Conservation (phyloP, 1,140 invertebrate genomes). For the Lepidurus apus region DNA sequence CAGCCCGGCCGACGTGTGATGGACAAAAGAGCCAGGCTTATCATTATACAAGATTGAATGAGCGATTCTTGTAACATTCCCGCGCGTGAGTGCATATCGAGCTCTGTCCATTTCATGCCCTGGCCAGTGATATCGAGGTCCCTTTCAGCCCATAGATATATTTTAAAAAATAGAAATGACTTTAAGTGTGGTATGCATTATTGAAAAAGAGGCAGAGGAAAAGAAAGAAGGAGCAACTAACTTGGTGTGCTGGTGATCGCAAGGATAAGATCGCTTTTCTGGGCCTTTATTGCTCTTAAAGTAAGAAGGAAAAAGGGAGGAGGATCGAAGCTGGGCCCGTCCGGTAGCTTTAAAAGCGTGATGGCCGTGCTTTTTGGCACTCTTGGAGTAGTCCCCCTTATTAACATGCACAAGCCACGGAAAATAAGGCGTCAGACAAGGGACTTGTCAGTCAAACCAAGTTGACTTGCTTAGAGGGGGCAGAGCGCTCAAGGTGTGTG, state of each 20-base stretch:
- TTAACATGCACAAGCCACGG: slow-evolving; percentile 14
- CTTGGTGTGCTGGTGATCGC: neutral
- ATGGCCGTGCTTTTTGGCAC: slow-evolving; percentile 12
- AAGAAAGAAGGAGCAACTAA: neutral
- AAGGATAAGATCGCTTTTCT: slow-evolving; percentile 3
- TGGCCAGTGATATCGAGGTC: no score
- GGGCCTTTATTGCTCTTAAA: neutral
- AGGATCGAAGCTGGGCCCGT: neutral
- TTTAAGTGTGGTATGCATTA: slow-evolving; percentile 15
- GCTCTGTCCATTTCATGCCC: neutral
- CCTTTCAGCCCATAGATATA: neutral
- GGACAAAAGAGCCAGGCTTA: slow-evolving; percentile 9
- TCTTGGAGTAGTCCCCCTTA: slow-evolving; percentile 7
- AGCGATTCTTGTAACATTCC: neutral
- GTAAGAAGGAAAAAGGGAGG: slow-evolving; percentile 4
- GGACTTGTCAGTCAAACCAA: slow-evolving; percentile 18
- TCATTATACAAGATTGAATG: slow-evolving; percentile 16
- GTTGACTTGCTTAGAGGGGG: slow-evolving; percentile 2
- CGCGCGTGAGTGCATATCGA: neutral
- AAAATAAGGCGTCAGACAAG: slow-evolving; percentile 11
- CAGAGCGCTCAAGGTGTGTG: neutral
- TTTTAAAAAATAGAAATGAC: neutral
- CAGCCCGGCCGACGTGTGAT: slow-evolving; percentile 10
- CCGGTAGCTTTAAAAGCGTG: slow-evolving; percentile 15
- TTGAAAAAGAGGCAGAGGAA: neutral